Evolutionary conservation across 2,113 vertebrate species (phyloP).

Genomic region (Ahaetulla prasina): DNA sequence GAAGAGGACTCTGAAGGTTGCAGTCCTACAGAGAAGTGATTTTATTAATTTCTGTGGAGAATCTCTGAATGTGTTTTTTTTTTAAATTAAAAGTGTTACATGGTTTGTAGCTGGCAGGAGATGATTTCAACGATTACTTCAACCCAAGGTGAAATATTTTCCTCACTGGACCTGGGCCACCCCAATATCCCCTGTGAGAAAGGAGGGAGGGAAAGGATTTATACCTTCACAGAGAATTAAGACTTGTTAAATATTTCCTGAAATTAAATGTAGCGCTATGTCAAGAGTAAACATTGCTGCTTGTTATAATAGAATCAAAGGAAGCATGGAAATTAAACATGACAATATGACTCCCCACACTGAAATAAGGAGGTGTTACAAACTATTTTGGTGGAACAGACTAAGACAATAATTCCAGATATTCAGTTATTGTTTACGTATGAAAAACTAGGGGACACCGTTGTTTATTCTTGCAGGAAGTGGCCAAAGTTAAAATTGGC

Average conservation of each 20-base stretch:
- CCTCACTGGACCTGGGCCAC: conserved; percentile 85
- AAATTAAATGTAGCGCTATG: not conserved
- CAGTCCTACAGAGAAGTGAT: not conserved
- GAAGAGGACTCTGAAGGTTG: not conserved
- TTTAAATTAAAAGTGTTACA: not conserved
- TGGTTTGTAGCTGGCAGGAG: not conserved
- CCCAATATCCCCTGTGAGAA: conserved; percentile 86
- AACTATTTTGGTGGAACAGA: not conserved
- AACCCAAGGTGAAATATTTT: conserved; percentile 89
- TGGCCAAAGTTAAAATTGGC: not conserved
- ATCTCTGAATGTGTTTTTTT: not conserved
- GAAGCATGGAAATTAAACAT: not conserved
- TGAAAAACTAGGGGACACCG: not conserved
- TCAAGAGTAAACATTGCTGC: not conserved
- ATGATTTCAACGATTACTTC: conserved; percentile 63
- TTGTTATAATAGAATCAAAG: not conserved
- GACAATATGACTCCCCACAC: not conserved
- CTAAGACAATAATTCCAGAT: not conserved
- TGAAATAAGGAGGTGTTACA: not conserved
- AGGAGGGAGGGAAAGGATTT: not conserved
- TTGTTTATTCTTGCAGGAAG: not conserved
- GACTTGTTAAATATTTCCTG: not conserved
- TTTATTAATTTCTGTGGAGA: conserved; percentile 6
- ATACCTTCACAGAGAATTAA: not conserved
- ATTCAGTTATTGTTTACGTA: not conserved